A percentile compares a stretch with the other conserved stretches of the same genome.
These are phyloP conservation scores for Octodonta nipae DNA, from an alignment of 2,888 invertebrate genomes.

Conservation along the genomic window DNA sequence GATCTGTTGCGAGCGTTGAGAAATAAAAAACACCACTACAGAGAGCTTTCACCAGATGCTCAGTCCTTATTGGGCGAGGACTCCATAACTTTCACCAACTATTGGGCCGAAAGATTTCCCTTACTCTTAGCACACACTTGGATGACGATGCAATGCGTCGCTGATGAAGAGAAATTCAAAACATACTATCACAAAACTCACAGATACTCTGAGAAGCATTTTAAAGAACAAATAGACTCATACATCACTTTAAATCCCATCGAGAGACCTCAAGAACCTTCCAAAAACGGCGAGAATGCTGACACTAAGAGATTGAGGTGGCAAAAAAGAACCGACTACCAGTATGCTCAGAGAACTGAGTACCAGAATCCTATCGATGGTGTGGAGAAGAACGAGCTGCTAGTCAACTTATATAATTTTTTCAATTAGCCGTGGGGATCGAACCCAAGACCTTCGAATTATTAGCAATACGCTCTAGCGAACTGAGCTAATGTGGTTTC, in stretches of 20 bases:
- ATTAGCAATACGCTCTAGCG: too few relatives aligned
- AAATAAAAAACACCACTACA: conserved; percentile 97
- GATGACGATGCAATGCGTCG: conserved; percentile 62
- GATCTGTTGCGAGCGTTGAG: conserved; percentile 86
- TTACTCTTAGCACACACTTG: conserved; percentile 72
- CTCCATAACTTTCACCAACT: conserved; percentile 76
- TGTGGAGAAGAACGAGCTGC: too few relatives aligned
- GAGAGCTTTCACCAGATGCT: conserved; percentile 73
- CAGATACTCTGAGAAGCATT: conserved; percentile 21
- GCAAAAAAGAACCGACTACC: too few relatives aligned
- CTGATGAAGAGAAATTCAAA: conserved; percentile 50
- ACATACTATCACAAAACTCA: conserved; percentile 51
- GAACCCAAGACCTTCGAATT: too few relatives aligned
- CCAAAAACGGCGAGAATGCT: too few relatives aligned
- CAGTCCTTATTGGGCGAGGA: conserved; percentile 71
- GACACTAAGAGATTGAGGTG: too few relatives aligned
- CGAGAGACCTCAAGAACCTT: conserved; percentile 7
- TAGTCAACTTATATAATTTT: too few relatives aligned
- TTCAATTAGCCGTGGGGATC: too few relatives aligned
- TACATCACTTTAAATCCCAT: conserved; percentile 15
- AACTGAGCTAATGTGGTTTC: too few relatives aligned
- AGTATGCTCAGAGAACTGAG: too few relatives aligned
- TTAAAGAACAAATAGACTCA: conserved; percentile 15
- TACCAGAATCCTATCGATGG: too few relatives aligned
- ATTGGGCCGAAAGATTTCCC: conserved; percentile 86